A percentile compares a stretch with the other conserved stretches of the same genome.
These are phyloP conservation scores for Amniataba percoides DNA, from an alignment of 2,797 vertebrate species.

Conservation along the genomic window DNA sequence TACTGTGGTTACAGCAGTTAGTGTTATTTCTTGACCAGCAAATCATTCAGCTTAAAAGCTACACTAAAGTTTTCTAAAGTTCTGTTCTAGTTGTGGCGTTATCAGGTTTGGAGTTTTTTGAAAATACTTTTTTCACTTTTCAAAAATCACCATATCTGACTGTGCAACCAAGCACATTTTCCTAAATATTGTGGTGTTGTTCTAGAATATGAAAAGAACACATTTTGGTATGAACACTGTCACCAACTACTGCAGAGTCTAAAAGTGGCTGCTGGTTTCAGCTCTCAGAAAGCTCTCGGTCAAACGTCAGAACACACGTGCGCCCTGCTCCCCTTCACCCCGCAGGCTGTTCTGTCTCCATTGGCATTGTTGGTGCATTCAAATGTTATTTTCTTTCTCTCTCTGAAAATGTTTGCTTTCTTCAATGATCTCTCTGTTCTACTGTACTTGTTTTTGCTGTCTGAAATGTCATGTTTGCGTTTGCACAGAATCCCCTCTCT, in stretches of 20 bases:
- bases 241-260: neutral
- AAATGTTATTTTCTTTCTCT: constrained; percentile 73
- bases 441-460: constrained; percentile 83
- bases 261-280: neutral
- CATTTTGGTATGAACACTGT: neutral
- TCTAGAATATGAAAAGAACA: neutral
- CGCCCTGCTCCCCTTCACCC: constrained; percentile 77
- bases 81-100: neutral
- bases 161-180: neutral
- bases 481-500: constrained; percentile 89
- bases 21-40: neutral
- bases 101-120: neutral
- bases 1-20: neutral
- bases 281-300: neutral
- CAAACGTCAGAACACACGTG: constrained; percentile 17
- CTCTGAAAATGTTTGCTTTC: constrained; percentile 79
- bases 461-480: constrained; percentile 85
- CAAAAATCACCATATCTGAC: neutral
- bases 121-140: neutral
- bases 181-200: constrained; percentile 24
- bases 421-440: constrained; percentile 83
- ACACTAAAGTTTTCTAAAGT: neutral
- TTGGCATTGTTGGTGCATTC: constrained; percentile 78
- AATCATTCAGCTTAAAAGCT: neutral
- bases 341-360: constrained; percentile 73